A percentile compares a stretch with the other conserved stretches of the same genome.
phyloP scores from a whole-genome alignment of 2,888 invertebrate genomes.

The Nomada fabriciana region DNA sequence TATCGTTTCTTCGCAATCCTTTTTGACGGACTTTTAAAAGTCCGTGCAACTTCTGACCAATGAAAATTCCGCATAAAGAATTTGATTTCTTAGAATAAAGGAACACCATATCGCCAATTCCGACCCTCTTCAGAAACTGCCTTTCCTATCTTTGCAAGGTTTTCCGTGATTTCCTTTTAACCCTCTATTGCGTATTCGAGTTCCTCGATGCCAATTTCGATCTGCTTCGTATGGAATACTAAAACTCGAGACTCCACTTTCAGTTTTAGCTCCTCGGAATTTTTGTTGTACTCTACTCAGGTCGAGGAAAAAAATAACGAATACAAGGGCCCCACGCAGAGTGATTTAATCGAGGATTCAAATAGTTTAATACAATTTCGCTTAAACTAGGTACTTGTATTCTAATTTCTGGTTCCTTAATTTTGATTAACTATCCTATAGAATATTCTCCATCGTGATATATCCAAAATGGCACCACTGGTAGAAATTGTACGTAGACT shows the following conservation, averaged over 20 bases:
- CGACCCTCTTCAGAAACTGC: conserved; percentile 17
- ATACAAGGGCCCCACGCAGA: no score
- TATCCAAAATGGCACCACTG: no score
- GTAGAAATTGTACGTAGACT: no score
- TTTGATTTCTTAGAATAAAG: conserved; percentile 68
- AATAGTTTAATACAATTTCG: not conserved
- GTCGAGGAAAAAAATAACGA: not conserved
- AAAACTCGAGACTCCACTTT: not conserved
- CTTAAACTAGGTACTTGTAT: no score
- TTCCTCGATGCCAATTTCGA: no score
- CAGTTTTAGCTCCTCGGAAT: not conserved
- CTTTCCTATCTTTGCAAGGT: conserved; percentile 28
- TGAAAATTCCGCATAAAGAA: conserved; percentile 74
- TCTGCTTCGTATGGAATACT: not conserved
- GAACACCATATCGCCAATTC: conserved; percentile 29
- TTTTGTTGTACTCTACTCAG: not conserved
- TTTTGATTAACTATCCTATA: no score
- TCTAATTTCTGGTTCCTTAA: no score
- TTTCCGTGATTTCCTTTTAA: not conserved
- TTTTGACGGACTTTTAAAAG: conserved; percentile 32
- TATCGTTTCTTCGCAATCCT: conserved; percentile 65
- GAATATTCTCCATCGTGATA: no score
- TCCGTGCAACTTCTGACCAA: conserved; percentile 57
- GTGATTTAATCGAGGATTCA: no score
- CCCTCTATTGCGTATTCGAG: not conserved